These are phyloP conservation scores for Iselma pallidipennis DNA, from an alignment of 2,888 invertebrate genomes.

Conservation along the genomic window DNA sequence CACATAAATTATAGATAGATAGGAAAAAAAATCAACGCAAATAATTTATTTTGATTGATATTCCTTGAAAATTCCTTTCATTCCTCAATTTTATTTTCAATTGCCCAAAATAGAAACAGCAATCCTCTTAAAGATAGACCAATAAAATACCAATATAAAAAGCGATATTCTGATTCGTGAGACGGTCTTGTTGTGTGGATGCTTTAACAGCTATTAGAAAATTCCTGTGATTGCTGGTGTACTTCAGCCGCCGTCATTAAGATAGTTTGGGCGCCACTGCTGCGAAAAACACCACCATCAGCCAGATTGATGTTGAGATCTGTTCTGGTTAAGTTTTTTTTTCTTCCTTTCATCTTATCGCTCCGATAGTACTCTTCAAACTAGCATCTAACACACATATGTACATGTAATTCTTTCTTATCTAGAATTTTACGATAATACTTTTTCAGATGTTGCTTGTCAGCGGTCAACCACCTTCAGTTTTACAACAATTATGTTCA, in stretches of 20 bases:
- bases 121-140: background rate
- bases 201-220: background rate
- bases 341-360: background rate
- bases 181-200: background rate
- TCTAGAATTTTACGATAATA: background rate
- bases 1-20: no score
- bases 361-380: background rate
- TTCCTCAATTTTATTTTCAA: background rate
- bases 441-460: slow-evolving; percentile 69
- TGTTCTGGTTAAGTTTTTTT: slow-evolving; percentile 6
- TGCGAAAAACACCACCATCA: slow-evolving; percentile 23
- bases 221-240: slow-evolving; percentile 30
- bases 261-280: slow-evolving; percentile 45
- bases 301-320: slow-evolving; percentile 20
- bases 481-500: slow-evolving; percentile 81
- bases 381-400: background rate
- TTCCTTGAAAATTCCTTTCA: no score
- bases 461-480: slow-evolving; percentile 76
- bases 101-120: background rate
- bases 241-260: slow-evolving; percentile 38
- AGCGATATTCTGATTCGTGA: background rate
- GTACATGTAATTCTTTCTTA: background rate
- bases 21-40: no score
- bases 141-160: no score
- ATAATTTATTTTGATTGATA: no score